Percentiles rank a stretch among this genome's conserved stretches.
phyloP scores from a whole-genome alignment of 2,888 invertebrate species.

The Cataglyphis albicans region DNA sequence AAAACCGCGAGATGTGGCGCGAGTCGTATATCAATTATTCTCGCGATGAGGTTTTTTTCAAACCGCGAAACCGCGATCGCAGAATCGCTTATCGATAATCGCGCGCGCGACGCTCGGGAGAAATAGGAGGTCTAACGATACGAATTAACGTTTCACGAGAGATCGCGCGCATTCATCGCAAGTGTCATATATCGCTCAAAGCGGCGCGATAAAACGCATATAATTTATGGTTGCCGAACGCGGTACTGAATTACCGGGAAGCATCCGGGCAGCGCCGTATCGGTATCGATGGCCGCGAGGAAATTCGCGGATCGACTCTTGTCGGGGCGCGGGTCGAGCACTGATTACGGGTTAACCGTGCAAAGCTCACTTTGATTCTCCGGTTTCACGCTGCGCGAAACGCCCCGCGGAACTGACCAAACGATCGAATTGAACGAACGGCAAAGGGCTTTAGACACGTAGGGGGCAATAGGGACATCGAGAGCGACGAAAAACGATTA shows the following conservation, averaged over 20 bases:
- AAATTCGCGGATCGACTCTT: conserved; percentile 55
- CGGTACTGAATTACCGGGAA: conserved; percentile 61
- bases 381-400: conserved; percentile 28
- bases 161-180: conserved; percentile 32
- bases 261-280: conserved; percentile 56
- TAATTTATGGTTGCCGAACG: conserved; percentile 56
- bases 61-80: conserved; percentile 24
- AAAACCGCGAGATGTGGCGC: conserved; percentile 39
- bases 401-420: conserved; percentile 14
- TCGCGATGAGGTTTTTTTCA: conserved; percentile 45
- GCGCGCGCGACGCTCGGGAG: conserved; percentile 7
- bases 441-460: conserved; percentile 20
- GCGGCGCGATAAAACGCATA: conserved; percentile 63
- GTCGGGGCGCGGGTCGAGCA: conserved; percentile 37
- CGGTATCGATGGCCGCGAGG: conserved; percentile 56
- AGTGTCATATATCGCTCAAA: conserved; percentile 29
- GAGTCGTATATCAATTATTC: conserved; percentile 55
- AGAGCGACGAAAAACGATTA: neutral
- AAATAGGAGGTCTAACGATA: neutral
- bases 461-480: neutral
- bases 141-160: conserved; percentile 48
- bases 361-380: conserved; percentile 58
- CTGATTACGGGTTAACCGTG: conserved; percentile 58
- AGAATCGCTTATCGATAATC: conserved; percentile 3
- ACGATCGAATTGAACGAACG: conserved; percentile 32